phyloP scores from a whole-genome alignment of 2,888 invertebrate genomes.

The Tholera decimalis region DNA sequence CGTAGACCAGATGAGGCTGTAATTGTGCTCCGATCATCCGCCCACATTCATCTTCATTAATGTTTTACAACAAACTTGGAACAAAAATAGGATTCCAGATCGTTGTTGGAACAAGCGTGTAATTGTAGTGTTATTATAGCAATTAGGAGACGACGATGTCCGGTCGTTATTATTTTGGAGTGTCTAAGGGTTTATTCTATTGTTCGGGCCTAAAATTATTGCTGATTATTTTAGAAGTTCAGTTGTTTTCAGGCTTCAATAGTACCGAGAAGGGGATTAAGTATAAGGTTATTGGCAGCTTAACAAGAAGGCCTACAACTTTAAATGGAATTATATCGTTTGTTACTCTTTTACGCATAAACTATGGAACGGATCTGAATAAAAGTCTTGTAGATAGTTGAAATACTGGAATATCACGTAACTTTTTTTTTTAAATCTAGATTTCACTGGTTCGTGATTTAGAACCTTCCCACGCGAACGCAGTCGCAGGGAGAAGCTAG shows the following conservation, averaged over 20 bases:
- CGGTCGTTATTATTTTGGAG: constrained; percentile 30
- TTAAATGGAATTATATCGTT: no score
- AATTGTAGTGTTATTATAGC: constrained; percentile 42
- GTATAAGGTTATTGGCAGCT: not conserved
- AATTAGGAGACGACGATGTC: constrained; percentile 13
- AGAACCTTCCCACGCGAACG: no score
- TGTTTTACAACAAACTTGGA: constrained; percentile 57
- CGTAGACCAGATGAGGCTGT: constrained; percentile 63
- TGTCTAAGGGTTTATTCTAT: not conserved
- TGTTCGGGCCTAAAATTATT: not conserved
- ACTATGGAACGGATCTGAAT: no score
- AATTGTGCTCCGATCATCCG: constrained; percentile 65
- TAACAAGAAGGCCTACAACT: not conserved
- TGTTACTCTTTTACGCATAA: no score
- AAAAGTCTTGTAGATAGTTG: no score
- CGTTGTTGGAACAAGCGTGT: constrained; percentile 21
- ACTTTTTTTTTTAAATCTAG: no score
- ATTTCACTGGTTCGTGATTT: no score
- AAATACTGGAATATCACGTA: no score
- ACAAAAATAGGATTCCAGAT: constrained; percentile 46
- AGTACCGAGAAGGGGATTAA: not conserved
- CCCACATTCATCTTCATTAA: constrained; percentile 68
- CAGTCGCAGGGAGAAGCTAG: no score
- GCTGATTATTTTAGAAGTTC: constrained; percentile 4
- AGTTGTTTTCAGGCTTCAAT: not conserved